Base-by-base conservation (phyloP, 1,140 invertebrate genomes). In the Tetragnatha versicolor region DNA sequence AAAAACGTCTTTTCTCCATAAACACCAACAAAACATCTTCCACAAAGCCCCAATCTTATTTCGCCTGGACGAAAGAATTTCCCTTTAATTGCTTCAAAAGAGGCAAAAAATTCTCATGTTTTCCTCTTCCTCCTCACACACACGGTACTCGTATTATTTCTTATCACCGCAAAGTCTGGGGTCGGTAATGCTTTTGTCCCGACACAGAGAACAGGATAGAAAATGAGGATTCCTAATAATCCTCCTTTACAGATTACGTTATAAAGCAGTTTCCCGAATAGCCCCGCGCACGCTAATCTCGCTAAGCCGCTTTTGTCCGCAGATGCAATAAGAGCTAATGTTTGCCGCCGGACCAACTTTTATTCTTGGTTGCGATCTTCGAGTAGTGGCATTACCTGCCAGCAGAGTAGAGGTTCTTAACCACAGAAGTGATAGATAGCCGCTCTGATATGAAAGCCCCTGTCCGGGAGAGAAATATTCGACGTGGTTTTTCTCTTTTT, bases 251-350 rank as follows among this genome's bases (percentile, higher is more conserved):
- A 49, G 66, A 70, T 70, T 70, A 70, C 66, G 29, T 27, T 53
- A 51, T 70, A 70, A 70, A 55, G 66, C 55, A 70, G 47, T 53
- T 25, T 27, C n/a, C n/a, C 25, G 20, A 2, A 35, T 31, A 53
- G 49, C 14, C 27, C 22, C 29, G 35, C 27, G 1, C 20, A 53
- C 66, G 47, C n/a, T 70, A 70, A 70, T 70, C 66, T 55, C 29
- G 22, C 4, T 70, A 70, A 70, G 66, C 66, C n/a, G 45, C 66
- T 70, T 70, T 49, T 53, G 66, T 53, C 22, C 42, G 42, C 45
- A 29, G 17, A n/a, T 6, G 66, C 66, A 70, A 70, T 70, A 55
- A 55, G 66, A 70, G 66, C 66, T 70, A 70, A 70, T 55, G 29
- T 70, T 70, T 70, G 51, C 37, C 12, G 4, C 35, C 25, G 17